Conservation (phyloP, 2,888 invertebrate genomes). For the Epistrophe grossulariae region DNA sequence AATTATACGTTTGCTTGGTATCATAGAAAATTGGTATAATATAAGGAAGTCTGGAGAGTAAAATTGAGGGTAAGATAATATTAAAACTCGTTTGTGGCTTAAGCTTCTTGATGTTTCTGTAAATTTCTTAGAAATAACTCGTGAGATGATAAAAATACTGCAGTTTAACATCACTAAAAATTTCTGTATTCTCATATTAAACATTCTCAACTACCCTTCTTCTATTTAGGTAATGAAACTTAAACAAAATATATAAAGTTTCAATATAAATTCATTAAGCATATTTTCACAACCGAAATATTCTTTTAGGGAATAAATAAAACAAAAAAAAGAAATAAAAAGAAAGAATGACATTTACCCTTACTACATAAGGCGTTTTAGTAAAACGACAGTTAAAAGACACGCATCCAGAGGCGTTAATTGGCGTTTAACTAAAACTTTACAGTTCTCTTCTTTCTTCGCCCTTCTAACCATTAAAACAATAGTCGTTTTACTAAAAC, state of each 20-base stretch:
- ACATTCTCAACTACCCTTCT: neutral
- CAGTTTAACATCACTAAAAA: neutral
- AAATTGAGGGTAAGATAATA: neutral
- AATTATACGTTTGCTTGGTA: neutral
- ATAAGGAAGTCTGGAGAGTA: neutral
- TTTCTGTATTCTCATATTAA: neutral
- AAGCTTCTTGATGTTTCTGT: neutral
- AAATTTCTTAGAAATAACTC: neutral
- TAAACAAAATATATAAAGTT: neutral
- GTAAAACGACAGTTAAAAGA: too few species aligned
- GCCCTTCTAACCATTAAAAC: too few species aligned
- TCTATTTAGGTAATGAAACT: neutral
- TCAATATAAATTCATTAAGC: constrained; percentile 1
- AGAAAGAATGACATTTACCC: constrained; percentile 24
- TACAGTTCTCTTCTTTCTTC: too few species aligned
- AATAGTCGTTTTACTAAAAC: too few species aligned
- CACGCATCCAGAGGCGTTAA: too few species aligned
- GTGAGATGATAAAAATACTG: neutral
- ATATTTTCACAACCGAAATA: constrained; percentile 72
- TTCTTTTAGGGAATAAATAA: constrained; percentile 41
- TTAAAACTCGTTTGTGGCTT: neutral
- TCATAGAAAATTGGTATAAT: too few species aligned
- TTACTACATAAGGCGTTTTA: too few species aligned
- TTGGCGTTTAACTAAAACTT: too few species aligned
- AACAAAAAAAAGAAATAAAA: constrained; percentile 36